Evolutionary conservation across 2,888 invertebrate genomes (phyloP), one percentile per base, ranked within the genome.

Genomic region (Patella depressa): DNA sequence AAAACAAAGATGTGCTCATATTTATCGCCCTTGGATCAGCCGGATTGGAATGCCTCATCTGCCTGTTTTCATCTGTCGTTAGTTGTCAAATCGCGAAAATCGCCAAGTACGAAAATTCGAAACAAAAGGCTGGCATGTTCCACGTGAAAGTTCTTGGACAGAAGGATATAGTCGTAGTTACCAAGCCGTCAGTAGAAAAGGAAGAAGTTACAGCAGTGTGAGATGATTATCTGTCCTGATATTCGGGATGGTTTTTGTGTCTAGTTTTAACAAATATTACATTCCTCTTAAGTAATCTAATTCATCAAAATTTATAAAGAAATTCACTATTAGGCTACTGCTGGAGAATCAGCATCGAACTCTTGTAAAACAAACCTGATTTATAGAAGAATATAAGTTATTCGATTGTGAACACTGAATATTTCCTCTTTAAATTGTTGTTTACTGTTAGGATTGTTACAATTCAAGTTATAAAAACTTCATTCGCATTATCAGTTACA

Each of bases 81-180:
- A 90, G 91, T 81, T 90, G 91, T 83, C 87, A 89, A 59, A 85
- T 92, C 82, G 90, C 91, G 19, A 89, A 89, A 78, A 88, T 89
- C 53, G 91, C 91, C 65, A 91, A 91, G 78, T 90, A 91, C 73
- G 90, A 91, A 79, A 85, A 90, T 82, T 88, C 87, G 78, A 89
- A 90, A 81, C 88, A 90, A 78, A 81, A 89, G 24, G 91, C 90
- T 74, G 92, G 91, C 24, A 91, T 90, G 85, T 92, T 92, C 80
- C 90, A 91, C 79, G 90, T 92, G 5, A 90, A 91, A 88, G 90
- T 92, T 83, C 86, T 90, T 71, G 91, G 91, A 12, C 89, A 91
- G 79, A 92, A 92, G 83, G 92, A 92, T 82, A 91, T 91, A 82
- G 89, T 91, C 55, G 90, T 91, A 54, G 87, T 91, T 17, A 88